Conservation (phyloP, 2,797 vertebrate species). For the Cottoperca gobio region DNA sequence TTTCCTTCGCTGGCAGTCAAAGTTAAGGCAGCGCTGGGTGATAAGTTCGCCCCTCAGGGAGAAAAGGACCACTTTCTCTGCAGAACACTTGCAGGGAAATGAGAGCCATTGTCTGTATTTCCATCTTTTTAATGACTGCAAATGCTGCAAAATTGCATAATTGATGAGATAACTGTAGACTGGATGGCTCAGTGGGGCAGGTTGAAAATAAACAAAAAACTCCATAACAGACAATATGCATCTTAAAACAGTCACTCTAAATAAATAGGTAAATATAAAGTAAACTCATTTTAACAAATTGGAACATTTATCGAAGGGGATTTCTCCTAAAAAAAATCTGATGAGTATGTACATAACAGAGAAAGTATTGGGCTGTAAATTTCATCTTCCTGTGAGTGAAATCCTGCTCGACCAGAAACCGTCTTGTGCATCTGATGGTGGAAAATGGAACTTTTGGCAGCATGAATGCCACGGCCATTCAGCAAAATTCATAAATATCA, state of each 20-base stretch:
- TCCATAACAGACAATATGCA: slow-evolving; percentile 45
- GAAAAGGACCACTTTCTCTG: slow-evolving; percentile 42
- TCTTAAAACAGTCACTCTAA: slow-evolving; percentile 63
- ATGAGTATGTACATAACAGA: slow-evolving; percentile 18
- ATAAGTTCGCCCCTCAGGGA: slow-evolving; percentile 40
- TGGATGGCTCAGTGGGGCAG: slow-evolving; percentile 82
- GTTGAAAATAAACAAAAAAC: slow-evolving; percentile 49
- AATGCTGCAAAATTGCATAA: slow-evolving; percentile 67
- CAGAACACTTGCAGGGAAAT: slow-evolving; percentile 42
- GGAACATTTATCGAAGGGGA: slow-evolving; percentile 16
- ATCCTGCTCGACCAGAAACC: not conserved
- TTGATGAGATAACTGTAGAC: slow-evolving; percentile 44
- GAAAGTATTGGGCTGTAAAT: not conserved
- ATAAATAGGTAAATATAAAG: slow-evolving; percentile 74
- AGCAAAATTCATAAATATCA: slow-evolving; percentile 27
- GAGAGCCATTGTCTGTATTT: slow-evolving; percentile 38
- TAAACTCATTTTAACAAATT: slow-evolving; percentile 37
- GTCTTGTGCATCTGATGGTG: slow-evolving; percentile 1
- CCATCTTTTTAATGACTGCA: slow-evolving; percentile 36
- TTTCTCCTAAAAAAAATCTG: slow-evolving; percentile 27
- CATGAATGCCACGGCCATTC: not conserved
- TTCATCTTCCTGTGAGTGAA: slow-evolving; percentile 28
- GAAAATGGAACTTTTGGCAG: slow-evolving; percentile 2
- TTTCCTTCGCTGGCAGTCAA: slow-evolving; percentile 54
- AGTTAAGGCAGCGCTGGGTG: slow-evolving; percentile 76